phyloP scores from a whole-genome alignment of 2,888 invertebrate genomes.

The Yponomeuta cagnagella region DNA sequence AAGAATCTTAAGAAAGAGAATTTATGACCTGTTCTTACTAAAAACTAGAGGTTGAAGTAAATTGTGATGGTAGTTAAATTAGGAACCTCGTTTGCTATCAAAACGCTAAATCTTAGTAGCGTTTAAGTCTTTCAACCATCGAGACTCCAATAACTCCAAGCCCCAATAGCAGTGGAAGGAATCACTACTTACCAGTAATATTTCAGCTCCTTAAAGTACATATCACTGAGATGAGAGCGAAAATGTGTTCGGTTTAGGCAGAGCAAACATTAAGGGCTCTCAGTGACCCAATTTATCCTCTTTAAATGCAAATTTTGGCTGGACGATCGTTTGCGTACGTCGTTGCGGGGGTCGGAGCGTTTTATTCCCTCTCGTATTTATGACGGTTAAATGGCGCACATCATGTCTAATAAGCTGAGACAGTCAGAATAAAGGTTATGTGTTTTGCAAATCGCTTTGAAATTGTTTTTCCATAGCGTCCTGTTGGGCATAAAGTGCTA shows the following conservation, averaged over 20 bases:
- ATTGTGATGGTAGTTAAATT: no score
- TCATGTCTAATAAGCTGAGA: not conserved
- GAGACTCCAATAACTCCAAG: no score
- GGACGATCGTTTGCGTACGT: slow-evolving; percentile 31
- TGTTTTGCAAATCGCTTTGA: not conserved
- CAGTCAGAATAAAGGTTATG: not conserved
- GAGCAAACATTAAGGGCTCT: slow-evolving; percentile 34
- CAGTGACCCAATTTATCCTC: slow-evolving; percentile 53
- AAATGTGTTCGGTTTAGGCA: slow-evolving; percentile 13
- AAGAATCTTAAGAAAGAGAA: no score
- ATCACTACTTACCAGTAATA: no score
- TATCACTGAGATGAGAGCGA: not conserved
- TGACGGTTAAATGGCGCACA: slow-evolving; percentile 1
- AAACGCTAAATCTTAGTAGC: no score
- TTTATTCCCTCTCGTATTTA: not conserved
- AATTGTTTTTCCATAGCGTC: not conserved
- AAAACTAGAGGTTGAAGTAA: no score
- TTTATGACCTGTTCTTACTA: no score
- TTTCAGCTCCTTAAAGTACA: not conserved
- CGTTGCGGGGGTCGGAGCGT: not conserved
- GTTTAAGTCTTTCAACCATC: no score
- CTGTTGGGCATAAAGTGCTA: not conserved
- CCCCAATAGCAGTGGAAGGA: no score
- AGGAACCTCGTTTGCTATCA: no score
- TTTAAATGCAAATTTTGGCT: slow-evolving; percentile 63